A percentile compares a stretch with the other conserved stretches of the same genome.
Evolutionary conservation across 2,797 vertebrate species (phyloP).

Genomic region (Chiloscyllium punctatum): DNA sequence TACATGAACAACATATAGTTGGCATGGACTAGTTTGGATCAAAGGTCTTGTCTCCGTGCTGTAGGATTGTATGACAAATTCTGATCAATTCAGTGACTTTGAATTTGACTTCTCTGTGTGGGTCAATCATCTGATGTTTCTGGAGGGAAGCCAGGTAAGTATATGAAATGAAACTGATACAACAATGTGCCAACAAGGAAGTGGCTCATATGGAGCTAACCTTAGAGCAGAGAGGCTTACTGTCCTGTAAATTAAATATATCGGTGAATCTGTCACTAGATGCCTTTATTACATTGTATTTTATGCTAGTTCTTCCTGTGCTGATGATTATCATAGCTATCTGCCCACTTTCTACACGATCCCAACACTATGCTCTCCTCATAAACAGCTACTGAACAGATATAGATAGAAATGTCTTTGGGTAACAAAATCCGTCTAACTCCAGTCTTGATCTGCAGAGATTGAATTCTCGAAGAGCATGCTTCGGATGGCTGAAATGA

Average conservation of each 20-base stretch:
- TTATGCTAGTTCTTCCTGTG: not conserved
- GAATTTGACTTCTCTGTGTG: not conserved
- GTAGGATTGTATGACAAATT: no score
- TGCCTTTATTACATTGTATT: not conserved
- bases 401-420: not conserved
- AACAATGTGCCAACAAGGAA: not conserved
- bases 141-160: not conserved
- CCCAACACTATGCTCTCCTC: accelerated
- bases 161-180: not conserved
- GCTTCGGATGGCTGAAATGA: conserved; percentile 70
- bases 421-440: not conserved
- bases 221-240: not conserved
- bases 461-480: conserved; percentile 81
- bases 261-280: not conserved
- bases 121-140: not conserved
- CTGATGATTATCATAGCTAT: not conserved
- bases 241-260: not conserved
- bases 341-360: not conserved
- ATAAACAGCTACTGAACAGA: no score
- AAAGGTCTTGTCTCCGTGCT: no score
- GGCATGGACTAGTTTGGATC: no score
- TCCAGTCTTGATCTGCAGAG: conserved; percentile 56
- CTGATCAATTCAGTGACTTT: no score
- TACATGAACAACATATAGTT: no score
- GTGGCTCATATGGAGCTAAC: no score